Evolutionary conservation across 2,797 vertebrate species (phyloP).

Genomic region (Pipistrellus pygmaeus): DNA sequence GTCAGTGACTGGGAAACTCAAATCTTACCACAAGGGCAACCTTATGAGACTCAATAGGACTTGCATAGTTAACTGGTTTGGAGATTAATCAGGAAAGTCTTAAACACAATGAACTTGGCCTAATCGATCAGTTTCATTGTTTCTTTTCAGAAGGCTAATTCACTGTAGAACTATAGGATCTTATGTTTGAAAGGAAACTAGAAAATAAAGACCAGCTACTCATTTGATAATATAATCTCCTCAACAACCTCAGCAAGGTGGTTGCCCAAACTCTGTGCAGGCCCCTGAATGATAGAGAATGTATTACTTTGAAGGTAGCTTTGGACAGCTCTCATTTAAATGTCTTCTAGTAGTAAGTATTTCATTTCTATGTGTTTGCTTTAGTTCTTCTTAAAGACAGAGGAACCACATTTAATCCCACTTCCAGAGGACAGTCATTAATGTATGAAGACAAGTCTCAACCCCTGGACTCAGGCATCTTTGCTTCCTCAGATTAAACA

Average conservation of each 20-base stretch:
- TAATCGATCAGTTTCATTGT: not conserved
- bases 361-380: not conserved
- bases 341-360: not conserved
- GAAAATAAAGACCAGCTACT: not conserved
- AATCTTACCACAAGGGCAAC: not conserved
- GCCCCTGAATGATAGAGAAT: not conserved
- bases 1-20: slow-evolving; percentile 17
- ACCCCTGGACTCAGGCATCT: not conserved
- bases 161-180: not conserved
- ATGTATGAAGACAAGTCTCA: not conserved
- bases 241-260: not conserved
- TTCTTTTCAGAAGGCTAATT: not conserved
- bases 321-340: not conserved
- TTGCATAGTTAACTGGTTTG: not conserved
- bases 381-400: not conserved
- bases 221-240: not conserved
- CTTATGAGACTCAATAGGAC: not conserved
- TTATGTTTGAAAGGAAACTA: not conserved
- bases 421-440: not conserved
- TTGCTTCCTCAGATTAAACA: not conserved
- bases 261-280: not conserved
- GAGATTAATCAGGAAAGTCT: slow-evolving; percentile 6
- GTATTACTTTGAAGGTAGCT: not conserved
- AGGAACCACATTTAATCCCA: not conserved
- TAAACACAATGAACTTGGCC: not conserved